These are phyloP conservation scores for Pseudomyrmex dendroicus DNA, from an alignment of 1,140 invertebrate genomes.

Conservation along the genomic window DNA sequence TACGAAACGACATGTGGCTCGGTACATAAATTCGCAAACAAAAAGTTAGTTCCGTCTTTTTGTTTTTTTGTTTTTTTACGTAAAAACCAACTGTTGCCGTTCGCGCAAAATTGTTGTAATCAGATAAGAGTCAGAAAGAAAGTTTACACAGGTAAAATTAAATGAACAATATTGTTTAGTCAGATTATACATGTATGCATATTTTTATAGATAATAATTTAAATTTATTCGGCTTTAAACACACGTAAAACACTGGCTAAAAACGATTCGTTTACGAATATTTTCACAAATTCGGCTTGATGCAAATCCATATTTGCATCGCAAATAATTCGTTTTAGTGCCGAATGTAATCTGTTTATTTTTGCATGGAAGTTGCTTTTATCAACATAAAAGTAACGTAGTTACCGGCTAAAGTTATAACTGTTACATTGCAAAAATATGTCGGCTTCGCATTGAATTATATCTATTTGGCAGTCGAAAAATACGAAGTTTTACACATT, in stretches of 20 bases:
- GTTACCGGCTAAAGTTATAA: conserved; percentile 7
- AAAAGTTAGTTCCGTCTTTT: neutral
- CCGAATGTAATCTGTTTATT: conserved; percentile 27
- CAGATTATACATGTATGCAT: neutral
- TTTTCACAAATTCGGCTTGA: conserved; percentile 19
- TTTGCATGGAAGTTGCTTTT: conserved; percentile 8
- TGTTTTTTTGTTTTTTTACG: too few species aligned
- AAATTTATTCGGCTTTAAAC: conserved; percentile 19
- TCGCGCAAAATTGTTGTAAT: neutral
- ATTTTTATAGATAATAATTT: conserved; percentile 47
- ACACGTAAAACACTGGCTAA: conserved; percentile 11
- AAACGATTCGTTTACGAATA: conserved; percentile 32
- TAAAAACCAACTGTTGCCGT: too few species aligned
- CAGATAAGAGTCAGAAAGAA: neutral
- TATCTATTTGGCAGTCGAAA: conserved; percentile 7
- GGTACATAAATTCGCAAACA: neutral
- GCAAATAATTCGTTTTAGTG: conserved; percentile 46
- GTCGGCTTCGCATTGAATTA: neutral
- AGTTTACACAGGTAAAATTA: conserved; percentile 2
- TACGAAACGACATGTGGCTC: too few species aligned
- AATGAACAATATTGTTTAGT: neutral
- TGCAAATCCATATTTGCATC: conserved; percentile 27
- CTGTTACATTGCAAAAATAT: conserved; percentile 22
- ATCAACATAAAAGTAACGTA: neutral
- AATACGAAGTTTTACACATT: neutral